Conservation (phyloP, 2,888 invertebrate genomes). For the Parnassius glacialis region DNA sequence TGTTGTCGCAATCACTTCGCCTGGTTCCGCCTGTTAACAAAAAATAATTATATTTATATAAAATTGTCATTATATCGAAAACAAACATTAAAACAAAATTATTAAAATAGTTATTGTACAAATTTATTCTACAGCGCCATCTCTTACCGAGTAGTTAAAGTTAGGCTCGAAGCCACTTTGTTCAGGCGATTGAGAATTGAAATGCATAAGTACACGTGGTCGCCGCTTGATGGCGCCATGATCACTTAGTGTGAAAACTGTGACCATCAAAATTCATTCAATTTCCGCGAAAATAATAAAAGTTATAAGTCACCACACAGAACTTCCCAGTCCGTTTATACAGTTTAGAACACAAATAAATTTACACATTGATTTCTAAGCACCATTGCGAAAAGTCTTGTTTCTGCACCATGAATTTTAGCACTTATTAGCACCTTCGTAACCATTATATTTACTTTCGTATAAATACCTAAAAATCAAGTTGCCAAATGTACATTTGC, state of each 20-base stretch:
- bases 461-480: constrained; percentile 18
- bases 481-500: constrained; percentile 18
- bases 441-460: constrained; percentile 24
- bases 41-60: constrained; percentile 24
- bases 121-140: constrained; percentile 55
- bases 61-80: background rate
- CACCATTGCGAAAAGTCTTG: constrained; percentile 17
- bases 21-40: constrained; percentile 84
- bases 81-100: no score
- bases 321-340: constrained; percentile 20
- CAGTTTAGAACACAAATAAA: constrained; percentile 9
- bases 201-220: constrained; percentile 75
- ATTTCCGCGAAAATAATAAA: constrained; percentile 37
- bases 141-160: constrained; percentile 75
- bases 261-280: constrained; percentile 83
- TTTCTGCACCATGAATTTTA: constrained; percentile 24
- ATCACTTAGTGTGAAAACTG: constrained; percentile 83
- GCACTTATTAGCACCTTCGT: constrained; percentile 25
- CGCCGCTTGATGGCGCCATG: constrained; percentile 81
- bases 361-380: constrained; percentile 13
- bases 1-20: constrained; percentile 90
- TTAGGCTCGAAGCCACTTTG: constrained; percentile 38
- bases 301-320: constrained; percentile 33
- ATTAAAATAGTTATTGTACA: background rate
- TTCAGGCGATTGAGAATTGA: constrained; percentile 56